Evolutionary conservation across 2,113 vertebrate genomes (phyloP), one percentile per base, ranked within the genome.

Genomic region (Pampusana beccarii): DNA sequence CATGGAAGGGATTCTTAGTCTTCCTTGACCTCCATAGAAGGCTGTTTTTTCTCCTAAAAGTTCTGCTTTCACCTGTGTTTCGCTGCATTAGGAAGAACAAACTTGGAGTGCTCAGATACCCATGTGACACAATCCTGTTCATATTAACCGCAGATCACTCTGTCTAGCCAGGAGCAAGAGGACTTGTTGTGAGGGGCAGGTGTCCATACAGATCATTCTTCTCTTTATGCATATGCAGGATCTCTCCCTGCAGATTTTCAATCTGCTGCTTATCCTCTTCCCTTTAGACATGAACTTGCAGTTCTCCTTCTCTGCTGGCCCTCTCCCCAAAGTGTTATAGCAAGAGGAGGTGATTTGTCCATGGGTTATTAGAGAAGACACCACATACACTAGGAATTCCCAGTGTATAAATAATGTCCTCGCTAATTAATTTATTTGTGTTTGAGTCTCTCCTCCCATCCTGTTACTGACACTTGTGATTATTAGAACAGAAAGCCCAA

Each of bases 341-440:
- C 65, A 50, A 44, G 50, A 23, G 73, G n/a, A 88, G 57, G 73
- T 89, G 86, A 96, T 94, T 91, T 95, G 86, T 79, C 90, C 77
- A 15, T 9, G 61, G 78, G 80, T 95, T 96, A 97, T 97, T 96
- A 75, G 86, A 94, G 91, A 80, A 94, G 96, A 97, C 96, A 94
- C 19, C 89, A 91, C 31, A 89, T 62, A 82, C 54, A 85, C 88
- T 51, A 93, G 83, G 88, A 96, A 97, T 97, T 97, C 95, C 92
- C 95, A 86, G 44, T 94, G 92, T 94, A 96, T 97, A 96, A 97
- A 94, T 95, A 96, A 95, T 96, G 96, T 96, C 95, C 62, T 92
- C 75, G 92, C 50, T 96, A 97, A 96, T 97, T 97, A 97, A 94
- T 97, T 96, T 94, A 88, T 96, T 97, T 95, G 72, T 77, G 91